Conservation (phyloP, 2,797 vertebrate species). For the Hippopotamyrus pictus region DNA sequence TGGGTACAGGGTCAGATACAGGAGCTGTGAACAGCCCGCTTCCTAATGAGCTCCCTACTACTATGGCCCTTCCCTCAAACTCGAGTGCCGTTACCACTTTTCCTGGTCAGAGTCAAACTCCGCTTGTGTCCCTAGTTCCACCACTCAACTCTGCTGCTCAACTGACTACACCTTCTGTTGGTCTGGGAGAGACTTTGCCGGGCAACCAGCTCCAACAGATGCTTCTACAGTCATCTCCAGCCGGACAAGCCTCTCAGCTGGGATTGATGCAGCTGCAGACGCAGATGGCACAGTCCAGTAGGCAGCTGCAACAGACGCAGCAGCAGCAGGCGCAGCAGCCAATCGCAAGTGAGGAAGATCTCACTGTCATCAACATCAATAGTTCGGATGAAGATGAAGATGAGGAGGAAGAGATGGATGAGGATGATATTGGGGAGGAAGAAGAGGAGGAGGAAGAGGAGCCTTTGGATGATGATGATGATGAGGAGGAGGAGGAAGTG, state of each 20-base stretch:
- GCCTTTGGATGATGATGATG: constrained; percentile 51
- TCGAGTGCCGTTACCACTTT: constrained; percentile 53
- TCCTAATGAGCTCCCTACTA: constrained; percentile 44
- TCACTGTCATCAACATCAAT: constrained; percentile 80
- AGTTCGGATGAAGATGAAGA: constrained; percentile 81
- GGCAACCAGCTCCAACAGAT: constrained; percentile 64
- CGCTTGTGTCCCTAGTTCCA: constrained; percentile 61
- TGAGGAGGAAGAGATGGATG: constrained; percentile 73
- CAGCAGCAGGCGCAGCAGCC: constrained; percentile 28
- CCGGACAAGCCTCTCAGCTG: constrained; percentile 37
- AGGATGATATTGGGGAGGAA: constrained; percentile 59
- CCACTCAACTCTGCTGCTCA: constrained; percentile 47
- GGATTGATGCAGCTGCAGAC: constrained; percentile 43
- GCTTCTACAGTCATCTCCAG: constrained; percentile 55
- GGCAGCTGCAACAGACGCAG: constrained; percentile 48
- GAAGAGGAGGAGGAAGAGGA: constrained; percentile 62
- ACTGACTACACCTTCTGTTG: constrained; percentile 36
- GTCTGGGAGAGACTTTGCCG: constrained; percentile 40
- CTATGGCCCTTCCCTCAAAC: constrained; percentile 44
- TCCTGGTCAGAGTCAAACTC: constrained; percentile 49
- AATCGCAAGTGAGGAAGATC: constrained; percentile 53
- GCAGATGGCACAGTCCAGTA: constrained; percentile 39
- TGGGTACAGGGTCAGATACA: constrained; percentile 39
- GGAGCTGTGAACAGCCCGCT: constrained; percentile 45
- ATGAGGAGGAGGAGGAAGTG: constrained; percentile 68